Evolutionary conservation across 2,797 vertebrate genomes (phyloP).

Genomic region (Sphaeramia orbicularis): DNA sequence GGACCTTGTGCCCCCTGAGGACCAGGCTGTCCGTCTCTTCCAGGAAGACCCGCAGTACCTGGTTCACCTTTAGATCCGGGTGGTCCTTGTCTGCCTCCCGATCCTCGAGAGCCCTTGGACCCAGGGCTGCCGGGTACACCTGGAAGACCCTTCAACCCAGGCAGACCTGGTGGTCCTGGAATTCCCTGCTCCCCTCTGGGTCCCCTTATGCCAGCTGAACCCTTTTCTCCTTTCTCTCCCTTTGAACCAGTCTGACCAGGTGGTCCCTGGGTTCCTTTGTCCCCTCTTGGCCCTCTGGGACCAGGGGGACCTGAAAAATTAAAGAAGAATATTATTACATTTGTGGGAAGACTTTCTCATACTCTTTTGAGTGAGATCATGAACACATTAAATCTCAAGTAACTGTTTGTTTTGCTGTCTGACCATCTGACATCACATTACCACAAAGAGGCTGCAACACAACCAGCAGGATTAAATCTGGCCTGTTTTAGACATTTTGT

Average conservation of each 20-base stretch:
- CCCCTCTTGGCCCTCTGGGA: slow-evolving; percentile 93
- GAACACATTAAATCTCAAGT: too few relatives aligned
- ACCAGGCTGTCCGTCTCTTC: slow-evolving; percentile 91
- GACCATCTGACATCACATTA: too few relatives aligned
- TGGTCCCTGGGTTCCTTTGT: slow-evolving; percentile 90
- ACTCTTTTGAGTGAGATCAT: too few relatives aligned
- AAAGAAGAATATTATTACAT: neutral
- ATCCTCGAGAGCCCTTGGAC: slow-evolving; percentile 93
- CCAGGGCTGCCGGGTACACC: slow-evolving; percentile 91
- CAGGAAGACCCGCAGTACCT: slow-evolving; percentile 89
- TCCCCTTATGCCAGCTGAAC: slow-evolving; percentile 88
- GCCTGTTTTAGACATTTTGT: too few relatives aligned
- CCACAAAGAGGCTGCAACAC: too few relatives aligned
- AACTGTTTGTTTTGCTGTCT: too few relatives aligned
- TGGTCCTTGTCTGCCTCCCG: slow-evolving; percentile 92
- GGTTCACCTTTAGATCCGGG: slow-evolving; percentile 92
- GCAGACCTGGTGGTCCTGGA: slow-evolving; percentile 86
- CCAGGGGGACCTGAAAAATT: slow-evolving; percentile 91
- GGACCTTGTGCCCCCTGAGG: slow-evolving; percentile 90
- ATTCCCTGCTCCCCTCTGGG: slow-evolving; percentile 90
- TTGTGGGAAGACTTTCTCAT: neutral
- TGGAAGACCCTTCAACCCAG: slow-evolving; percentile 90
- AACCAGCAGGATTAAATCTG: too few relatives aligned
- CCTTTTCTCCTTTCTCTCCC: slow-evolving; percentile 94
- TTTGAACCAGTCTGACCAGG: slow-evolving; percentile 89